Percentiles rank a stretch among this genome's conserved stretches.
Conservation (phyloP, 2,113 vertebrate species). For the Glareola pratincola region DNA sequence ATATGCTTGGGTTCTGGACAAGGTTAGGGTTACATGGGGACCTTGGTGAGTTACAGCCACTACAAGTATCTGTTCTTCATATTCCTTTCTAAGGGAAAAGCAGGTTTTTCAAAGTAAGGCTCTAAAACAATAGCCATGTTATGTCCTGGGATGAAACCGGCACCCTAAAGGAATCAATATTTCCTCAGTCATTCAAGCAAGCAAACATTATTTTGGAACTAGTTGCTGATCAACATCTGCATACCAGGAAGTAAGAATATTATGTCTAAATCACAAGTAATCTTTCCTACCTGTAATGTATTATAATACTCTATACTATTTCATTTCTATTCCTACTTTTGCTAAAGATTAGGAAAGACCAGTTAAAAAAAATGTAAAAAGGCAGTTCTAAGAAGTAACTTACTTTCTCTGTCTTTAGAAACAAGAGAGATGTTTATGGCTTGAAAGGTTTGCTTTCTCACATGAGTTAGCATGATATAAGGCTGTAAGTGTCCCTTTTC, state of each 20-base stretch:
- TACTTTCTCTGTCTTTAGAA: neutral
- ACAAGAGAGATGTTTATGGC: neutral
- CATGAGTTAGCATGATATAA: neutral
- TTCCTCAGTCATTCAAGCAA: neutral
- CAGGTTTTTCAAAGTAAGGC: neutral
- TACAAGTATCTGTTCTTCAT: neutral
- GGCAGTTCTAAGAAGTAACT: neutral
- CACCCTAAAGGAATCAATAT: neutral
- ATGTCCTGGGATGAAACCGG: neutral
- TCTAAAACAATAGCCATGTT: neutral
- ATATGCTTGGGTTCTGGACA: neutral
- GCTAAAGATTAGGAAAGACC: neutral
- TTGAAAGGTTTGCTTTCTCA: neutral
- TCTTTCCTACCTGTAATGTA: neutral
- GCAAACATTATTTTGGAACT: neutral
- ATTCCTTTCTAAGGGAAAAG: neutral
- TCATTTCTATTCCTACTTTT: neutral
- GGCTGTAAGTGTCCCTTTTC: neutral
- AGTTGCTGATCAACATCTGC: neutral
- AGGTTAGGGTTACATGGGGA: neutral
- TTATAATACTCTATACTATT: neutral
- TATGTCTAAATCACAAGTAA: neutral
- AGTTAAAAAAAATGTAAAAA: neutral
- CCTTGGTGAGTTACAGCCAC: neutral
- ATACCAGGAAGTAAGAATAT: neutral